Evolutionary conservation across 2,888 invertebrate genomes (phyloP).

Genomic region (Phyllotreta striolata): DNA sequence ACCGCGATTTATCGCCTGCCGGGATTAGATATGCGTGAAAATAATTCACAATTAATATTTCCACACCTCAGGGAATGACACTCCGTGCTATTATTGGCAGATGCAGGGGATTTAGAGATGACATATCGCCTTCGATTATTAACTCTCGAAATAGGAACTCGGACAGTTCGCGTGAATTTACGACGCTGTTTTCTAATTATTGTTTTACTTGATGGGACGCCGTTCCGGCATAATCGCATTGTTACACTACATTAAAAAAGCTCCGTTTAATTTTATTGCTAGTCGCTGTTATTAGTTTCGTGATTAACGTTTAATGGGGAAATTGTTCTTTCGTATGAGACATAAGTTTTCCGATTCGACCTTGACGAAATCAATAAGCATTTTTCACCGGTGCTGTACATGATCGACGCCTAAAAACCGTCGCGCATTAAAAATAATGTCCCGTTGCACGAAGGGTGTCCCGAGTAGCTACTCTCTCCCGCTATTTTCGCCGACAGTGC

Average conservation of each 20-base stretch:
- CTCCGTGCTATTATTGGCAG: constrained; percentile 40
- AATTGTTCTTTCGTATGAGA: no score
- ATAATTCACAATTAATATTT: constrained; percentile 53
- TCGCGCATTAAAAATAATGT: constrained; percentile 40
- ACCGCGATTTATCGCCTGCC: constrained; percentile 47
- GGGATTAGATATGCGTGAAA: constrained; percentile 50
- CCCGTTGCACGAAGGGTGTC: constrained; percentile 36
- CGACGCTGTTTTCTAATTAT: constrained; percentile 20
- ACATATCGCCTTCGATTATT: constrained; percentile 38
- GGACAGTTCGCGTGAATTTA: constrained; percentile 8
- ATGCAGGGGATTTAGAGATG: constrained; percentile 35
- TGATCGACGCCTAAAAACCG: constrained; percentile 25
- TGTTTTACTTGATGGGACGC: background rate
- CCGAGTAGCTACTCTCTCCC: constrained; percentile 37
- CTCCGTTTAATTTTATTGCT: no score
- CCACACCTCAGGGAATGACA: constrained; percentile 38
- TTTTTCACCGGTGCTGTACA: constrained; percentile 23
- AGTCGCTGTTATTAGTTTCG: no score
- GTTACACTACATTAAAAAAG: constrained; percentile 50
- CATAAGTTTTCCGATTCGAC: no score
- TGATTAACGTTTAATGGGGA: constrained; percentile 44
- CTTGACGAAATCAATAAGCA: constrained; percentile 10
- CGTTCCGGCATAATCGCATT: background rate
- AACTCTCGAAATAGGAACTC: constrained; percentile 34
- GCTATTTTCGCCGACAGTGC: constrained; percentile 59